Evolutionary conservation across 1,140 invertebrate genomes (phyloP), one percentile per base, ranked within the genome.

Genomic region (Frieseomelitta varia): DNA sequence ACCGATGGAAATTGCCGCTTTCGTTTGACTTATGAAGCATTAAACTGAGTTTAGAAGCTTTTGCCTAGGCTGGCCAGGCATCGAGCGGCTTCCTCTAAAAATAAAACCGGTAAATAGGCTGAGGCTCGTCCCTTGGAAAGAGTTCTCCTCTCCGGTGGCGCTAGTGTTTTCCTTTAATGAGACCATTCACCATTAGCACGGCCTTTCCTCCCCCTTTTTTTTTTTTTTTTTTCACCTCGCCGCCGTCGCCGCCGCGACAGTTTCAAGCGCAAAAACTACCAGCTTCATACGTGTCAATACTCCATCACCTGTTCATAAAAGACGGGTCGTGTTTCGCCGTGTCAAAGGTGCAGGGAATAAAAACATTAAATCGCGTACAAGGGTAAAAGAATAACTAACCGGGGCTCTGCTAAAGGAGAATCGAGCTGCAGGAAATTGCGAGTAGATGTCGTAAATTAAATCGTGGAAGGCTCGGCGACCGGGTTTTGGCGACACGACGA

Each of bases 1-100:
- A 81, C 77, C 74, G 83, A 82, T 78, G 86, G 85, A 84, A 84
- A 88, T 88, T 79, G 79, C 71, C 83, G 84, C 47, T 82, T 86
- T 79, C 87, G 58, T 75, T 79, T 73, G 76, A 83, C 79, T 88
- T 85, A 82, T 58, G 69, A 79, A 81, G 75, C 79, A 85, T 88
- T 85, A 85, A 81, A 75, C 56, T 4, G n/a, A 68, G 71, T 88
- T 88, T 85, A 88, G 79, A 82, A 72, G 79, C 61, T 82, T 75
- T 75, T 75, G 69, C 71, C 65, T 85, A 69, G 65, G 74, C 30
- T 17, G 30, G 17, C 24, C 53, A 19, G 39, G 39, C 39, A 56
- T 27, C 15, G 75, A 68, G 47, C 75, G 72, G 24, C 58, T 47
- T 63, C 51, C 27, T 84, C 84, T 88, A 88, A 88, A 88, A 85